phyloP scores from a whole-genome alignment of 2,888 invertebrate species.

The Mycogona germanica region DNA sequence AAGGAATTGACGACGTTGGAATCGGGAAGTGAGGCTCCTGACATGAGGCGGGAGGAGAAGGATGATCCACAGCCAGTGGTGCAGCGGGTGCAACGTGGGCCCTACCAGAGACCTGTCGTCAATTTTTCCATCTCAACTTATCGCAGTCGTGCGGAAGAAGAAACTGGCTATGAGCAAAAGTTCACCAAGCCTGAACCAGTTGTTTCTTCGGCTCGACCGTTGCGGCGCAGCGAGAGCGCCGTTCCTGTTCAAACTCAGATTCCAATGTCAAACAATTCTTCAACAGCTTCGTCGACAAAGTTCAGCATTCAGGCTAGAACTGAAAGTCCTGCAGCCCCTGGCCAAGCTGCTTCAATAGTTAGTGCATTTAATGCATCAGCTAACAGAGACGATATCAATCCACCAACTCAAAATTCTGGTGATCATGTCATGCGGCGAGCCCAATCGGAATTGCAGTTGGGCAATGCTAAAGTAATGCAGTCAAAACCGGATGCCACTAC shows the following conservation, averaged over 20 bases:
- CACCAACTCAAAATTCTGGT: not conserved
- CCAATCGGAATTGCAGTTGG: constrained; percentile 8
- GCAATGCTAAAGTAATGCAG: too few species aligned
- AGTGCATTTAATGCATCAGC: not conserved
- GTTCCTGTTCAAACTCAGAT: not conserved
- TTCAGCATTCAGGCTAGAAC: not conserved
- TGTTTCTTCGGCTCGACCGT: not conserved
- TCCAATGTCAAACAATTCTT: too few species aligned
- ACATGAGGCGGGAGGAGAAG: not conserved
- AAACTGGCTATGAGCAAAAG: constrained; percentile 17
- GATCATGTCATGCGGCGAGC: constrained; percentile 1
- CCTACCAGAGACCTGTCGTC: constrained; percentile 9
- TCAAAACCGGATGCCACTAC: not conserved
- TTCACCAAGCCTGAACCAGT: constrained; percentile 16
- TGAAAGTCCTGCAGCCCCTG: not conserved
- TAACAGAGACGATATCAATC: not conserved
- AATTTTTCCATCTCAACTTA: constrained; percentile 23
- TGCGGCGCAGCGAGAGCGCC: not conserved
- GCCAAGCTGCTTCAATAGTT: constrained; percentile 10
- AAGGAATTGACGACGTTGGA: not conserved
- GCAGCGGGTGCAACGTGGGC: not conserved
- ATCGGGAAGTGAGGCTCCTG: not conserved
- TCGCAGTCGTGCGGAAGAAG: constrained; percentile 17
- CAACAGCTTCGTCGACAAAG: not conserved
- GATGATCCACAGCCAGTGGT: not conserved